Evolutionary conservation across 2,113 vertebrate species (phyloP).

Genomic region (Hydropotes inermis): DNA sequence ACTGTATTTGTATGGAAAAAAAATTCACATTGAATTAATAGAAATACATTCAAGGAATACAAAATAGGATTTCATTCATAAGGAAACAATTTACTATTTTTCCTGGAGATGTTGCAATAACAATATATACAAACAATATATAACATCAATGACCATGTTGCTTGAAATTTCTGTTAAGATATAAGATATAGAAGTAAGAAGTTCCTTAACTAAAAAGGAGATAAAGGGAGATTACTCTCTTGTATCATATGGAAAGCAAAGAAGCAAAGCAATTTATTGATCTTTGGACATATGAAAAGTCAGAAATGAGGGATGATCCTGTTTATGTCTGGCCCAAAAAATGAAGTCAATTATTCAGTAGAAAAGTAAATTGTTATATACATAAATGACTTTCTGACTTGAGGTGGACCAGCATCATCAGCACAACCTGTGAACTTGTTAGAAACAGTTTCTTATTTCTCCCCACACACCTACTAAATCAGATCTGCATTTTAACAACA

Average conservation of each 20-base stretch:
- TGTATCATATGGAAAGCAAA: not conserved
- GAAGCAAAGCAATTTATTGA: not conserved
- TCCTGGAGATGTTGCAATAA: not conserved
- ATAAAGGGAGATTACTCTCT: not conserved
- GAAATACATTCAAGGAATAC: not conserved
- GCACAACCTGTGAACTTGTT: not conserved
- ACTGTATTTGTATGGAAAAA: slow-evolving; percentile 25
- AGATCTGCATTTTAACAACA: slow-evolving; percentile 18
- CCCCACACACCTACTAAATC: not conserved
- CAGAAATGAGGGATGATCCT: not conserved
- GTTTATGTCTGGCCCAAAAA: not conserved
- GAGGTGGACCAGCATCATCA: not conserved
- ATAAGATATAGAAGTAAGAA: not conserved
- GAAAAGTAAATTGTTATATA: not conserved
- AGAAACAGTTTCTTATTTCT: not conserved
- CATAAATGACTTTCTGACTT: slow-evolving; percentile 13
- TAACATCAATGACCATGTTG: not conserved
- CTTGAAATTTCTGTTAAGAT: not conserved
- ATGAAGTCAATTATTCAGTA: not conserved
- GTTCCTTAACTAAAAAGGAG: not conserved
- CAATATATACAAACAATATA: not conserved
- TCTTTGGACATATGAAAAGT: not conserved
- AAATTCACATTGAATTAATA: slow-evolving; percentile 9
- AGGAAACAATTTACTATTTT: not conserved
- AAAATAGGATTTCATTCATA: not conserved